phyloP scores from a whole-genome alignment of 2,888 invertebrate genomes.

The Tipula confusa region DNA sequence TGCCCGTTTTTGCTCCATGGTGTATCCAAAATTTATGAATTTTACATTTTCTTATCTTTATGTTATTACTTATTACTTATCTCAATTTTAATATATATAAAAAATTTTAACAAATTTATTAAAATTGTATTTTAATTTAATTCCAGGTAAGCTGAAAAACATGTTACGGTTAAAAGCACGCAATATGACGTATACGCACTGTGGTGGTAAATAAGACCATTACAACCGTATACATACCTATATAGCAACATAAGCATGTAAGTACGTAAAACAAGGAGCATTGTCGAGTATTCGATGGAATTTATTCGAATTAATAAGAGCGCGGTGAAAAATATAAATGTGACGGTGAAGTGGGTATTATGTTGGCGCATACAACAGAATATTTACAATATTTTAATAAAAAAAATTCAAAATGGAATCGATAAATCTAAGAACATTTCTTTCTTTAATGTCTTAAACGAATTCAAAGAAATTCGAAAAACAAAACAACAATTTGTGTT shows the following conservation, averaged over 20 bases:
- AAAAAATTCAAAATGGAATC: constrained; percentile 5
- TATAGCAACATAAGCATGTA: neutral
- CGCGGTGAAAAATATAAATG: neutral
- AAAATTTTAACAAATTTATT: neutral
- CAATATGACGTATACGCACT: neutral
- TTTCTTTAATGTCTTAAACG: neutral
- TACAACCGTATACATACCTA: neutral
- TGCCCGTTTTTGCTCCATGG: no score
- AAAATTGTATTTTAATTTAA: neutral
- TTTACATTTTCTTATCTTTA: no score
- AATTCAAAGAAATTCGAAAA: neutral
- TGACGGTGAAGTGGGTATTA: neutral
- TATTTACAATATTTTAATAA: neutral
- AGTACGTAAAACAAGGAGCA: neutral
- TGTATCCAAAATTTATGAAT: no score
- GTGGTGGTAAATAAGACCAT: neutral
- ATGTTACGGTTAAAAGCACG: constrained; percentile 8
- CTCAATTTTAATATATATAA: neutral
- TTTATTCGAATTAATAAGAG: neutral
- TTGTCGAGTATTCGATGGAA: neutral
- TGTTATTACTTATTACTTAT: no score
- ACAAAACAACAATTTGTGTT: neutral
- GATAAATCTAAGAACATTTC: neutral
- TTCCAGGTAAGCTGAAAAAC: neutral
- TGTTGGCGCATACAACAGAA: neutral